Evolutionary conservation across 2,113 vertebrate species (phyloP).

Genomic region (Dunckerocampus dactyliophorus): DNA sequence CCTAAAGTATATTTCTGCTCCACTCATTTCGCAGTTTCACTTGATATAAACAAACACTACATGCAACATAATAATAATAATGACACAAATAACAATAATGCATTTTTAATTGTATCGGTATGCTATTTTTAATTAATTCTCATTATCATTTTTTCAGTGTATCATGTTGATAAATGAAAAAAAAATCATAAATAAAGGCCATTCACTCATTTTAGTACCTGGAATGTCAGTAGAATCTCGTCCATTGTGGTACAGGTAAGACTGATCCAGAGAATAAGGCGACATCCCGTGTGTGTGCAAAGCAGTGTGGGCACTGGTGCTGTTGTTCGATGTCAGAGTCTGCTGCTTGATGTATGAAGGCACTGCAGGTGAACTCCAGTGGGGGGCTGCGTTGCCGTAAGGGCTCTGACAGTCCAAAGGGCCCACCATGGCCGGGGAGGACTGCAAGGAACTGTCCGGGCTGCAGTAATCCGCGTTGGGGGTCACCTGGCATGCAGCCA

Average conservation of each 20-base stretch:
- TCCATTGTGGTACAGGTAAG: constrained; percentile 85
- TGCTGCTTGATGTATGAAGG: constrained; percentile 92
- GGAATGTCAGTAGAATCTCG: constrained; percentile 82
- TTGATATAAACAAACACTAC: neutral
- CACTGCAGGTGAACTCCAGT: constrained; percentile 84
- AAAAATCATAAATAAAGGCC: too few species aligned
- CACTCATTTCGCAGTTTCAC: too few species aligned
- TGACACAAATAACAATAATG: neutral
- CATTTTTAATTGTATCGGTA: neutral
- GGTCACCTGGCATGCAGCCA: constrained; percentile 84
- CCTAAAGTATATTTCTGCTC: too few species aligned
- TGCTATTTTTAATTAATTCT: too few species aligned
- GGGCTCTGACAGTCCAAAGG: constrained; percentile 87
- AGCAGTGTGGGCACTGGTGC: constrained; percentile 73
- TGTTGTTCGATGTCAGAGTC: constrained; percentile 73
- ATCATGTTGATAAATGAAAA: too few species aligned
- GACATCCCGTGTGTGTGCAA: constrained; percentile 79
- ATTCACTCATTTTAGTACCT: constrained; percentile 72
- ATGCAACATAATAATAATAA: neutral
- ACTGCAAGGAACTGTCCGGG: constrained; percentile 85
- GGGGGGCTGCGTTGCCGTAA: constrained; percentile 81
- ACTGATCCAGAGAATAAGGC: constrained; percentile 87
- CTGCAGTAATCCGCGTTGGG: constrained; percentile 80
- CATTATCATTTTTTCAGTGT: too few species aligned
- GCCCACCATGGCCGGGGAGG: constrained; percentile 81